Base-by-base conservation (phyloP, 2,113 vertebrate species). In the Sinocyclocheilus maitianheensis region DNA sequence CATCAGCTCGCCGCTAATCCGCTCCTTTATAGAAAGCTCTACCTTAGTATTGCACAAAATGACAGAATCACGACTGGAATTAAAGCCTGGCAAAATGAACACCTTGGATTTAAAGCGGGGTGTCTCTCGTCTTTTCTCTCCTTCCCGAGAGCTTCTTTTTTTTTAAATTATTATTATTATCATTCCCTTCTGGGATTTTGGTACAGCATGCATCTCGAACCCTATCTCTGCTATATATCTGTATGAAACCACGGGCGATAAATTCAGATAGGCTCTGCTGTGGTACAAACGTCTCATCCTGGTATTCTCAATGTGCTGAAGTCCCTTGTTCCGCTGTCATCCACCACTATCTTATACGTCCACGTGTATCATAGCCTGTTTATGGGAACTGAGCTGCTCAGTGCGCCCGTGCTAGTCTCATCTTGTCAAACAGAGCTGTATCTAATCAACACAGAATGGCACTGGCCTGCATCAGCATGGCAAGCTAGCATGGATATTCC, bases 1-100 rank as follows among this genome's bases (percentile, higher is more conserved):
- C 94, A 93, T 92, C 88, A 92, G 89, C 93, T 92, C 88, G 89
- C 87, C 81, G 43, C 90, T 95, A 95, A 95, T 95, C 94, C 93
- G 89, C 91, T 89, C 90, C 86, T 93, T 92, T 91, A 93, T 92
- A 91, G 93, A 94, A 95, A 93, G 91, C 76, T 74, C 51, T 63
- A 81, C 75, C 77, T 86, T 87, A 88, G 72, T 85, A 84, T 77
- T 87, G 87, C 85, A 87, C 81, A 71, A 92, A 92, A 93, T 91
- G 85, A 90, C 92, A 92, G 90, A 93, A 90, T 90, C 84, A 72
- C 78, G 91, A 88, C 90, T 88, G 89, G 89, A 85, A 86, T 91
- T 91, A 91, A 89, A 91, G 84, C 65, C 77, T 46, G 26, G 55
- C 60, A 62, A 81, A 65, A 67, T 62, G 67, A 88, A 67, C 79